phyloP scores from a whole-genome alignment of 2,888 invertebrate species.

The Agrotis exclamationis region DNA sequence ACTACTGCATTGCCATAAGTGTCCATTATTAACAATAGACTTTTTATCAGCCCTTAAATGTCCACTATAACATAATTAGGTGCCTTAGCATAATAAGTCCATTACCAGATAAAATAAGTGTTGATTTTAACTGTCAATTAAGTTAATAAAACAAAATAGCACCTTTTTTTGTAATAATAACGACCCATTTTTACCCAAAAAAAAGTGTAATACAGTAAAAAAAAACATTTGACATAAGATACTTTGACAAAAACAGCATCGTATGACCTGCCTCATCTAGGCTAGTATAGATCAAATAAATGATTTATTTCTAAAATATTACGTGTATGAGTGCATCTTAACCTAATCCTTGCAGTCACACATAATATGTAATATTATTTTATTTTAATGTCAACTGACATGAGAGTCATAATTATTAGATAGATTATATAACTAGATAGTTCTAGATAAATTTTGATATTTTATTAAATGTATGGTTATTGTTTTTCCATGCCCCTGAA shows the following conservation, averaged over 20 bases:
- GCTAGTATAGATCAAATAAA: conserved; percentile 34
- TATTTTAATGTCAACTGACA: conserved; percentile 60
- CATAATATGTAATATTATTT: conserved; percentile 36
- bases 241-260: conserved; percentile 24
- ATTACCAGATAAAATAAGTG: not conserved
- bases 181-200: not conserved
- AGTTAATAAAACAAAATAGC: no score
- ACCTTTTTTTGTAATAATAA: not conserved
- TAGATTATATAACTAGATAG: conserved; percentile 62
- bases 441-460: conserved; percentile 61
- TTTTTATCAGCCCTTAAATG: not conserved
- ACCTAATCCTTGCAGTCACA: conserved; percentile 39
- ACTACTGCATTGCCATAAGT: not conserved
- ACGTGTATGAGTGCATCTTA: conserved; percentile 21
- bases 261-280: conserved; percentile 51
- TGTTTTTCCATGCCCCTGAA: conserved; percentile 62
- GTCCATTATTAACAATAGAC: not conserved
- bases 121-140: not conserved
- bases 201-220: conserved; percentile 2
- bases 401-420: conserved; percentile 63
- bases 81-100: not conserved
- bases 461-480: conserved; percentile 59
- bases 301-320: conserved; percentile 3
- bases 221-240: not conserved
- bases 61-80: not conserved